These are phyloP conservation scores for Petrocephalus zakoni DNA, from an alignment of 2,113 vertebrate species.

Conservation along the genomic window DNA sequence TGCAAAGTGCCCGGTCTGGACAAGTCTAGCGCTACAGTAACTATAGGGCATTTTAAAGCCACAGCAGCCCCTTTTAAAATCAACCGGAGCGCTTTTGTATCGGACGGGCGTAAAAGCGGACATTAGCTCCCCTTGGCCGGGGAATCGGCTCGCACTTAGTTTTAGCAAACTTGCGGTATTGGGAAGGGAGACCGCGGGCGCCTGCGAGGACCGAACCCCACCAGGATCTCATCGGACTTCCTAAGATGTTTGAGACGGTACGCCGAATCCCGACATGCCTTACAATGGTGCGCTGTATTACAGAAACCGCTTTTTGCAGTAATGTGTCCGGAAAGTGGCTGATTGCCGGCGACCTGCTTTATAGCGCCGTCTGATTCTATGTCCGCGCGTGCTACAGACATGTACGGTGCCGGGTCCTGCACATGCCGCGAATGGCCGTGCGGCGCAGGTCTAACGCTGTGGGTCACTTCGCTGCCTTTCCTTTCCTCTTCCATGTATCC, in stretches of 20 bases:
- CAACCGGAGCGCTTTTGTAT: conserved; percentile 9
- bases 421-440: neutral
- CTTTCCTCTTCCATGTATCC: neutral
- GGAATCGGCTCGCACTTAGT: conserved; percentile 10
- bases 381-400: conserved; percentile 11
- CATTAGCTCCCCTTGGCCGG: conserved; percentile 2
- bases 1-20: conserved; percentile 35
- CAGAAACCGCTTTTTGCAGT: neutral
- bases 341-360: neutral
- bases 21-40: conserved; percentile 32
- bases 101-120: neutral
- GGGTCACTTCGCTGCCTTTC: neutral
- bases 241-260: conserved; percentile 32
- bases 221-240: conserved; percentile 21
- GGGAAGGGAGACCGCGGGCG: conserved; percentile 16
- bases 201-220: conserved; percentile 4
- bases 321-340: neutral
- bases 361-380: neutral
- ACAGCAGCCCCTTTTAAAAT: conserved; percentile 29
- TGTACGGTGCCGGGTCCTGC: too few species aligned
- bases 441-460: neutral
- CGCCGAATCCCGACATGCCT: conserved; percentile 19
- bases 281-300: neutral
- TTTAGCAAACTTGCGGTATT: conserved; percentile 24
- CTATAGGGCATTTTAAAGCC: conserved; percentile 32